Base-by-base conservation (phyloP, 2,797 vertebrate genomes). In the Siniperca undulata region DNA sequence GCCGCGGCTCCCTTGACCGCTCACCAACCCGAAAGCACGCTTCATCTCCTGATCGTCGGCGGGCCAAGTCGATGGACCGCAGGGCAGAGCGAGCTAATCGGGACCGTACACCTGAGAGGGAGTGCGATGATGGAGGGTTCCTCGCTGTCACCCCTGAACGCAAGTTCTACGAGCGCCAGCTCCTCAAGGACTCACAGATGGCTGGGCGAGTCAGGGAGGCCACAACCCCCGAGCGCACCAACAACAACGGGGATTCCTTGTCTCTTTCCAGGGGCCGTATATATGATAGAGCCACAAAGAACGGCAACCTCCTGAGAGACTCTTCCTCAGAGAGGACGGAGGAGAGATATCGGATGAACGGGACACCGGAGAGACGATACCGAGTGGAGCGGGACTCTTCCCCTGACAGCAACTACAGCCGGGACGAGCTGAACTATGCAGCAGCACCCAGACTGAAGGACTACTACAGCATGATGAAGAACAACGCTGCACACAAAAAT, bases 1-100 rank as follows among this genome's bases (percentile, higher is more conserved):
- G 95, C 12, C 95, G 92, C 6, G 96, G 98, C 73, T 99, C 98
- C 0, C 96, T 99, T 11, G 98, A 99, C 90, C 92, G 95, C 83
- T 98, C 97, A 0, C 97, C 97, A 0, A 96, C 96, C 44, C 93
- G 83, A 8, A 96, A 96, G 88, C 94, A 94, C 24, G 93, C 94
- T 56, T 91, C 82, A 24, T 97, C 98, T 20, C 97, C 97, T 0
- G 98, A 98, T 79, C 95, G 97, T 0, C 95, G 94, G 3, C 90
- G 96, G 64, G 96, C 96, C 68, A 96, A 96, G 90, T 97, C 96
- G 0, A 92, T 96, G 95, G 96, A 97, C 87, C 94, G 96, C 78
- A 88, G 95, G 88, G 93, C 91, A 10, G 95, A 95, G 40, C 91
- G 93, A 59, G 89, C 86, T 2, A 91, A 86, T 7, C 94, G 96